Base-by-base conservation (phyloP, 1,140 invertebrate genomes). In the Lepidotrigona ventralis region DNA sequence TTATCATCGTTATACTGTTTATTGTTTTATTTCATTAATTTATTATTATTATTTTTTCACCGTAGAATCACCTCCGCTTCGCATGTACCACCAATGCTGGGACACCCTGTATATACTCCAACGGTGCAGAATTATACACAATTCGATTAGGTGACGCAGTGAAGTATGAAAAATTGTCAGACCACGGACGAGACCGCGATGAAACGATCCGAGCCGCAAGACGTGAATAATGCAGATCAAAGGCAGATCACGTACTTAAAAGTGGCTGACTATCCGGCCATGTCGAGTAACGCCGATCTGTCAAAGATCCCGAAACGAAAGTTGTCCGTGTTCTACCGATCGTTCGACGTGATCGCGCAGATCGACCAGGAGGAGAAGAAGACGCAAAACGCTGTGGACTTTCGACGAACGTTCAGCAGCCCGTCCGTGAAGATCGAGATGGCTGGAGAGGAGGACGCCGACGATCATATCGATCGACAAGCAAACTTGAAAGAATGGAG, bases 281-380 rank as follows among this genome's bases (percentile, higher is more conserved):
- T 1, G 6, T 15, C 5, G 1, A 39, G 69, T 15, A n/a, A 66
- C 0, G 8, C 4, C 5, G 23, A 64, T 4, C 19, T 64, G 14
- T 8, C 68, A 2, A 70, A 19, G 21, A 29, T 70, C 1, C 90
- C 91, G 5, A 87, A 77, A 58, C 72, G 91, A 26, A 92, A 92
- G 66, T 51, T 90, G 3, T 91, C 91, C 0, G 91, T 92, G 46
- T 92, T 88, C 58, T 77, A 80, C 51, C 85, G 90, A 12, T 86
- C 90, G 15, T 92, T 91, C 83, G 89, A 92, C 21, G 58, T 91
- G 5, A 85, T 90, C 26, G 80, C 70, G 15, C 60, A 89, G 39
- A 69, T 78, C 51, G 80, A 85, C 68, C 72, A 69, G n/a, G 77
- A 69, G 29, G 77, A 69, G 0, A 68, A 73, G 53, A 33, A 39